Conservation (phyloP, 1,140 invertebrate genomes). For the Ooceraea biroi region DNA sequence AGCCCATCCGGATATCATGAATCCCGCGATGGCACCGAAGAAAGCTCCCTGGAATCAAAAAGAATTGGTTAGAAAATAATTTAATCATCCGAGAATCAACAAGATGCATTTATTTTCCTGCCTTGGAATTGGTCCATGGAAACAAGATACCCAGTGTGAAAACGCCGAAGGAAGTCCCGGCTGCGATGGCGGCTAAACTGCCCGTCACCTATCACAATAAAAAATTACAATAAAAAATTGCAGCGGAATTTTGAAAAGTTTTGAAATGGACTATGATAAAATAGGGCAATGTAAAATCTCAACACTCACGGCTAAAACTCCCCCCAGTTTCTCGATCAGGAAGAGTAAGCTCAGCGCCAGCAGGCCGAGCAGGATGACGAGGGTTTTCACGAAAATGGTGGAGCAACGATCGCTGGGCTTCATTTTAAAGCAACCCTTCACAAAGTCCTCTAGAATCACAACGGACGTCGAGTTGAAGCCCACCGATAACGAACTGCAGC, state of each 20-base stretch:
- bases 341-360: slow-evolving; percentile 89
- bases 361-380: slow-evolving; percentile 89
- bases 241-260: background rate
- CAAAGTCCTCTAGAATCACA: slow-evolving; percentile 93
- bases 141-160: slow-evolving; percentile 95
- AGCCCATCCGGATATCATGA: slow-evolving; percentile 79
- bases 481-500: slow-evolving; percentile 91
- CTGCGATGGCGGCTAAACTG: slow-evolving; percentile 93
- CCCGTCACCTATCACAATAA: slow-evolving; percentile 94
- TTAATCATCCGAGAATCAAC: slow-evolving; percentile 11
- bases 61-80: slow-evolving; percentile 37
- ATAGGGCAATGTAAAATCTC: background rate
- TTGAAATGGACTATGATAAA: background rate
- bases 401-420: slow-evolving; percentile 88
- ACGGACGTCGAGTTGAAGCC: slow-evolving; percentile 93
- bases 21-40: slow-evolving; percentile 80
- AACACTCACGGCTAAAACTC: slow-evolving; percentile 89
- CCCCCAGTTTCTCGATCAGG: slow-evolving; percentile 90
- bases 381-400: slow-evolving; percentile 89
- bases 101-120: slow-evolving; percentile 42
- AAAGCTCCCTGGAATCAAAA: slow-evolving; percentile 80
- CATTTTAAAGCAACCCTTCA: slow-evolving; percentile 90
- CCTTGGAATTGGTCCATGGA: slow-evolving; percentile 92
- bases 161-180: slow-evolving; percentile 93
- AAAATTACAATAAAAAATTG: background rate